Evolutionary conservation across 2,888 invertebrate genomes (phyloP), one percentile per base, ranked within the genome.

Genomic region (Acanthosoma haemorrhoidale): DNA sequence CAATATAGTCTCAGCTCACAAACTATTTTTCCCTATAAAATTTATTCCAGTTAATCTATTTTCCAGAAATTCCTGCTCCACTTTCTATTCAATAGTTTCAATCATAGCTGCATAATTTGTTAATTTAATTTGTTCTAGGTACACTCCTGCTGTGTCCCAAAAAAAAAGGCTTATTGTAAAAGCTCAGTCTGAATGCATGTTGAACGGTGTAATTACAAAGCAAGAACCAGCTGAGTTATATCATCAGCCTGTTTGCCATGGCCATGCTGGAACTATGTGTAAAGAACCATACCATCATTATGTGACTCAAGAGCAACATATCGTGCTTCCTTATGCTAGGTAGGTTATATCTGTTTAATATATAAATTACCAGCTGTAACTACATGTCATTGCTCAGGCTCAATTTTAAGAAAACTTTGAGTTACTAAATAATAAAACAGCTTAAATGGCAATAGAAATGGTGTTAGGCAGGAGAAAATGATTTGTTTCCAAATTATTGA

Each of bases 141-240:
- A 67, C 34, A 43, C 67, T 32, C 67, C 67, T 43, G 57, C 71
- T 11, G 90, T 91, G 79, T 91, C 91, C 67, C 93, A 94, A 81
- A 94, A 94, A 85, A 94, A 94, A 80, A 86, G 94, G 31, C 83
- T 94, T 68, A 81, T 94, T 73, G 93, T 93, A 68, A 92, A 94
- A 81, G 92, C 92, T 60, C 92, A 93, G 78, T 88, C 87, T 16
- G 89, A 90, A 76, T 75, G 76, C 58, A 74, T 75, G 73, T 57
- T 73, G 34, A 74, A 70, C 29, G 72, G 70, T 16, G 81, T 85
- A 34, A 82, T 83, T 39, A 84, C 88, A 0, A 87, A 87, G 76
- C 87, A 75, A 85, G 88, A 79, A 81, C 85, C 75, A 82, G 84
- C 71, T 78, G 81, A 70, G 81, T 82, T 76, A 81, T 76, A 76